phyloP scores from a whole-genome alignment of 2,113 vertebrate genomes.

The Pao palembangensis region DNA sequence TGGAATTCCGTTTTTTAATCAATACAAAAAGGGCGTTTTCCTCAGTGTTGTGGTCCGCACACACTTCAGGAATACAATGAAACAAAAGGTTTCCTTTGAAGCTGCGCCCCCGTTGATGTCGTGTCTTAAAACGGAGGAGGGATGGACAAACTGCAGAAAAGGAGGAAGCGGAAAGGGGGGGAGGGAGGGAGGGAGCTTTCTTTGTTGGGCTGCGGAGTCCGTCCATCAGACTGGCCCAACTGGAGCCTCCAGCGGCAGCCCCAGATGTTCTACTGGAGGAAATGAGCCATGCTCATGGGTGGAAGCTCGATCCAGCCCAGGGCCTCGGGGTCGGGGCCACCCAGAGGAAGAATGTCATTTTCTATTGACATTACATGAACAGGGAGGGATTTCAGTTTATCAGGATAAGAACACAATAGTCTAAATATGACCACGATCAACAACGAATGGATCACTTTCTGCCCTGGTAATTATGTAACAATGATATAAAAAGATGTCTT shows the following conservation, averaged over 20 bases:
- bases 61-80: neutral
- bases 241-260: conserved; percentile 38
- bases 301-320: conserved; percentile 51
- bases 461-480: too few species aligned
- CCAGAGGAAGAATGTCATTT: conserved; percentile 38
- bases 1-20: too few species aligned
- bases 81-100: neutral
- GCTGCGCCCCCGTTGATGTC: conserved; percentile 33
- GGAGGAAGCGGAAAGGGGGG: conserved; percentile 28
- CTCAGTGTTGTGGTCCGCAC: too few species aligned
- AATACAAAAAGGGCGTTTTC: too few species aligned
- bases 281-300: conserved; percentile 62
- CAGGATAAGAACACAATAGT: neutral
- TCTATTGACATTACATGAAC: conserved; percentile 20
- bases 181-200: conserved; percentile 45
- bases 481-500: too few species aligned
- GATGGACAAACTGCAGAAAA: conserved; percentile 20
- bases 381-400: conserved; percentile 22
- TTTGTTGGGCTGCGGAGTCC: conserved; percentile 7
- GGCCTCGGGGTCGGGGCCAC: conserved; percentile 19
- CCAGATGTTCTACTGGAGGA: conserved; percentile 71
- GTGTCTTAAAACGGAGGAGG: conserved; percentile 1
- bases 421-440: too few species aligned
- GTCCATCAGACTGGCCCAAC: conserved; percentile 6
- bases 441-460: too few species aligned